Evolutionary conservation across 2,888 invertebrate genomes (phyloP), one percentile per base, ranked within the genome.

Genomic region (Dicyrtoma fusca): DNA sequence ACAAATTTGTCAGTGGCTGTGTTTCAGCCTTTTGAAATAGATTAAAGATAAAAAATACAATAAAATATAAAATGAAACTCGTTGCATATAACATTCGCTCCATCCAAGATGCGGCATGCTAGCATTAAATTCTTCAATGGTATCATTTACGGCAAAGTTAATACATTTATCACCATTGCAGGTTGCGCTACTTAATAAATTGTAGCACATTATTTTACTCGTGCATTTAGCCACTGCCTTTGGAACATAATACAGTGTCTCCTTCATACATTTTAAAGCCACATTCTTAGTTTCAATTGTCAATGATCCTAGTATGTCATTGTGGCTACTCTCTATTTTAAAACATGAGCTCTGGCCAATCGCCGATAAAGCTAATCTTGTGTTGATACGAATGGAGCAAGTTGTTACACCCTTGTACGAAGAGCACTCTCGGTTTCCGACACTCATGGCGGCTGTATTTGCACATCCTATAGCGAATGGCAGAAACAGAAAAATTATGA

Each of bases 271-370:
- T 19, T n/a, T 8, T 53, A 53, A 53, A 17, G 53, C 53, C 3
- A 53, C 53, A 19, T 13, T 17, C 19, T 53, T 53, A 17, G 53
- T 53, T 53, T 53, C 19, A 53, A 53, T 53, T 6, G 53, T 53
- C 1, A 53, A 6, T 1, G 53, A 17, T 53, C 53, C 53, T 4
- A 53, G 19, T 17, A 53, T 6, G 10, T 53, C 11, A 19, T 53
- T 53, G 21, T 53, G n/a, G 1, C 19, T 10, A 53, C 19, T 10
- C 6, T 53, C 53, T 2, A 53, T 19, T 3, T 23, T 10, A 19
- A 53, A 53, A 34, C 53, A 53, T 17, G 53, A 53, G 19, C 3
- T 11, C 19, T 53, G 19, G 17, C 53, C 19, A 17, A 53, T 21
- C 2, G 53, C 19, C 10, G 19, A 1, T 11, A 53, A 2, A 19